Evolutionary conservation across 2,888 invertebrate species (phyloP), one percentile per base, ranked within the genome.

Genomic region (Sarcophaga rosellei): DNA sequence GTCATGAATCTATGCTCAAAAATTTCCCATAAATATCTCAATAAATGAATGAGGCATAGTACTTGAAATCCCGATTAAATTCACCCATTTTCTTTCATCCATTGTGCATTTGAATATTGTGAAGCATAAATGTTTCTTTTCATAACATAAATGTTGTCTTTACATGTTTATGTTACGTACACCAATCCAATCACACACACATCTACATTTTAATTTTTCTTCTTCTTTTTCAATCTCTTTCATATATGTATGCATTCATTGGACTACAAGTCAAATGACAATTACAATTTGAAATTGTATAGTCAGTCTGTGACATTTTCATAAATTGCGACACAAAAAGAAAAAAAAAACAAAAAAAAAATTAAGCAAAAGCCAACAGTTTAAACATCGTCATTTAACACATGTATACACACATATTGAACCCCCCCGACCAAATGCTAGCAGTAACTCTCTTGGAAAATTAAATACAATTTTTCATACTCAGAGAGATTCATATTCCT

Each of bases 231-330:
- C 53, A 0, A 15, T 53, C 12, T 15, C 53, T 53, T 53, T 53
- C 17, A 53, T 53, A 4, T 17, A 17, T 35, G 10, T 0, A 53
- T 0, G 12, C 53, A 17, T 53, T 53, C 17, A 53, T 53, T 4
- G 20, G 10, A 61, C 17, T 11, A 20, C 65, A 74, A 84, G 70
- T 80, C 65, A 80, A 47, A 80, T 61, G 70, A 72, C 84, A 84
- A 84, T 75, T 80, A 69, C 59, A 79, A 79, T 80, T 80, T 80
- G 47, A 80, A 80, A 80, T 76, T 76, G 75, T 80, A 80, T 69
- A 70, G 81, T 35, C 35, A 35, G 35, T 69, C 81, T 76, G 47
- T 84, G 84, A 84, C 75, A 84, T 84, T 75, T 84, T 70, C 70
- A 80, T 70, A 80, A 80, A 79, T 69, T 75, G 84, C 75, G 63